Percentiles rank a stretch among this genome's conserved stretches.
Conservation (phyloP, 2,113 vertebrate species). For the Brevimyrus niger region DNA sequence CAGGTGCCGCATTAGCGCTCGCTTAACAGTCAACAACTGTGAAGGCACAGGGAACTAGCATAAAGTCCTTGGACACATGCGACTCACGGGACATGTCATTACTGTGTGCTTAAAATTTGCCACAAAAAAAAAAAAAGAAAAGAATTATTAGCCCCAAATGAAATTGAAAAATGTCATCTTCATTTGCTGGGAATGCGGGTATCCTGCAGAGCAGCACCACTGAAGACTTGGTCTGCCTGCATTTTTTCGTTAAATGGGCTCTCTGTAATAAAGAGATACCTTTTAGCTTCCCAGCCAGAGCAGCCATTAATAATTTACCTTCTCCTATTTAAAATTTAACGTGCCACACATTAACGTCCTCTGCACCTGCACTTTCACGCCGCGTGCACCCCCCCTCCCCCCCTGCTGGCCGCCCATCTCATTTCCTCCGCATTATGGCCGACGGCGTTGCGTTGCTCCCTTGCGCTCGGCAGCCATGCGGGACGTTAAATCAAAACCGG, state of each 20-base stretch:
- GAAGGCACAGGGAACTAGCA: neutral
- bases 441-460: conserved; percentile 45
- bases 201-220: neutral
- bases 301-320: conserved; percentile 64
- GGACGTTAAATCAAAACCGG: conserved; percentile 57
- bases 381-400: conserved; percentile 41
- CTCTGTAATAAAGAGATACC: conserved; percentile 62
- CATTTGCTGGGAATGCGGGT: neutral
- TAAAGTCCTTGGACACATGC: neutral
- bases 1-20: neutral
- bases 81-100: neutral
- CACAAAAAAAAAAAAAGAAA: neutral
- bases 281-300: conserved; percentile 68
- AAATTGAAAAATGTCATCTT: neutral
- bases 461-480: conserved; percentile 40
- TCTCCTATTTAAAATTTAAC: conserved; percentile 70
- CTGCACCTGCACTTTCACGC: conserved; percentile 64
- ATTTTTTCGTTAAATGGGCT: conserved; percentile 34
- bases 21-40: neutral
- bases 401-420: neutral
- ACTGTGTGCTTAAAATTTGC: neutral
- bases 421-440: conserved; percentile 38
- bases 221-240: neutral
- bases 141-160: neutral
- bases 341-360: conserved; percentile 66